Evolutionary conservation across 1,140 invertebrate species (phyloP), one percentile per base, ranked within the genome.

Genomic region (Drosophila rhopaloa): DNA sequence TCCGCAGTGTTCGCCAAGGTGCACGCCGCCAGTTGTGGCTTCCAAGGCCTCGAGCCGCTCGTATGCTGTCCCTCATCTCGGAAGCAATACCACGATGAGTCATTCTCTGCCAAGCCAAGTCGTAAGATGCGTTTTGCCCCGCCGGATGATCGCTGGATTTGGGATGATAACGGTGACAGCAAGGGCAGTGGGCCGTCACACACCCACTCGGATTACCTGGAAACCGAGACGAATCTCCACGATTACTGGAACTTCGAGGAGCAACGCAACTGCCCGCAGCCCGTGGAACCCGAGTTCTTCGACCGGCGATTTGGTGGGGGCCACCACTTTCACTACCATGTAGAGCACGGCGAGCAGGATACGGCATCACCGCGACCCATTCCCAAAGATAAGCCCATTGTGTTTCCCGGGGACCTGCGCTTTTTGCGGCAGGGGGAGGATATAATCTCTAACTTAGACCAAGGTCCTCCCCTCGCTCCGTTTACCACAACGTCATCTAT

Each of bases 391-490:
- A 81, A 50, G 29, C 84, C 84, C 0, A 79, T 89, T 57, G 77
- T 89, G 1, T 89, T 89, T 75, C 84, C 84, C 1, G 84, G 84
- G 0, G 84, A 89, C 13, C 24, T 91, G n/a, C 70, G 83, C 3
- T 91, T 91, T 27, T 46, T 71, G 19, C 66, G 44, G 2, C 65
- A 71, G 9, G 67, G 51, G 3, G 65, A 71, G 3, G 68, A 71
- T 10, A 0, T 27, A 8, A 50, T 7, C 13, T 13, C 6, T 4
- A 46, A 58, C 4, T 10, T 48, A 3, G 35, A 44, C 6, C 14
- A 43, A 14, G 68, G 66, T 10, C 68, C 68, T 9, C 66, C 68
- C 3, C 54, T 71, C 7, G 66, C 68, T 1, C 50, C 68, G 4
- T 58, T 72, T 14, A 71, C 51, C 14, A 71, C 68, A 10, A 24